Percentiles rank a stretch among this genome's conserved stretches.
phyloP scores from a whole-genome alignment of 2,113 vertebrate species.

The Malurus alboscapulatus region DNA sequence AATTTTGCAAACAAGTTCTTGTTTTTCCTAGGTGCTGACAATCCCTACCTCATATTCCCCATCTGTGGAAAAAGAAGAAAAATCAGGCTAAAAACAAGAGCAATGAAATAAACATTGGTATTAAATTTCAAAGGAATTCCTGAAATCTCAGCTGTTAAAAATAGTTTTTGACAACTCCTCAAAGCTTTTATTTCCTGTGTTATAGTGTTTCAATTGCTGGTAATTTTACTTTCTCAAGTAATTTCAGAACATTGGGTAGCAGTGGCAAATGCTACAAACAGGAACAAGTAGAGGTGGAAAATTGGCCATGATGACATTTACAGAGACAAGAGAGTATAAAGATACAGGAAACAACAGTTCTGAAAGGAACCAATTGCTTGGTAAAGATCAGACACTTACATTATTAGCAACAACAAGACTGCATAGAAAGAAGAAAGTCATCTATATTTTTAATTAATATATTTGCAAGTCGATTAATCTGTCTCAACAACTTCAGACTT shows the following conservation, averaged over 20 bases:
- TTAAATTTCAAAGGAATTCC: neutral
- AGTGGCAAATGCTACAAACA: neutral
- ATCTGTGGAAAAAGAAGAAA: neutral
- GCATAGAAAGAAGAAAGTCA: neutral
- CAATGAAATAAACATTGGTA: neutral
- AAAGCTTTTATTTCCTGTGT: neutral
- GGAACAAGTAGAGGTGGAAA: neutral
- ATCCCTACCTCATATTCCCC: neutral
- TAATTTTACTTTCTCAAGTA: neutral
- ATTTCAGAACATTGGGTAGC: neutral
- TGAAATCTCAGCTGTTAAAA: neutral
- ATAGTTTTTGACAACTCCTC: neutral
- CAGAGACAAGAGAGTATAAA: neutral
- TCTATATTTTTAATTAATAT: neutral
- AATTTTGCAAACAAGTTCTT: neutral
- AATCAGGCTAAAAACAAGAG: neutral
- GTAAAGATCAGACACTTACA: neutral
- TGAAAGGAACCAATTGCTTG: neutral
- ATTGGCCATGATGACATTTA: neutral
- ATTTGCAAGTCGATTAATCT: neutral
- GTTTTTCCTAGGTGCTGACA: neutral
- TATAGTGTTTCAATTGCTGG: neutral
- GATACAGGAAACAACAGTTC: neutral
- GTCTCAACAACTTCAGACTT: neutral
- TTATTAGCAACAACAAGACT: neutral